A percentile compares a stretch with the other conserved stretches of the same genome.
These are phyloP conservation scores for Thyatira batis DNA, from an alignment of 2,888 invertebrate genomes.

Conservation along the genomic window DNA sequence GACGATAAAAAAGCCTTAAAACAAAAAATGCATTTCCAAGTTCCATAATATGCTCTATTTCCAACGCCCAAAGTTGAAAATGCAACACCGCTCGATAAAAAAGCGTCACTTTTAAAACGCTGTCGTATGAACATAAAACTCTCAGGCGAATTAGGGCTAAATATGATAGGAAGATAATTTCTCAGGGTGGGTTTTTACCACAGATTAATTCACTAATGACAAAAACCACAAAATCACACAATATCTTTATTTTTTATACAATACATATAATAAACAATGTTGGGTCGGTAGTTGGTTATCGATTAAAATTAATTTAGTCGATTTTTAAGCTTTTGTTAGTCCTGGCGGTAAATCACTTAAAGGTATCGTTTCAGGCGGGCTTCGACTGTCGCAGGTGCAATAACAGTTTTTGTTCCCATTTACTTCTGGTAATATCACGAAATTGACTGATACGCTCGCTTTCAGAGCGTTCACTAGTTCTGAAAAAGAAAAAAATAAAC, in stretches of 20 bases:
- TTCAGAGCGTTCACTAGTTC: constrained; percentile 53
- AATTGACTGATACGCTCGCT: constrained; percentile 45
- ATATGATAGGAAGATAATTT: too few relatives aligned
- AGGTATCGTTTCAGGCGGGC: constrained; percentile 40
- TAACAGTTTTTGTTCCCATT: constrained; percentile 50
- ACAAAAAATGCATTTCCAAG: too few relatives aligned
- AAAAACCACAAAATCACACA: not conserved
- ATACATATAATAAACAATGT: not conserved
- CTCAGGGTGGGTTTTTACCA: too few relatives aligned
- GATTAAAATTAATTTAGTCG: not conserved
- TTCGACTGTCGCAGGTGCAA: constrained; percentile 50
- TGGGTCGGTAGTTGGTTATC: not conserved
- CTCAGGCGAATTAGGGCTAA: too few relatives aligned
- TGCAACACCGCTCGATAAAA: too few relatives aligned
- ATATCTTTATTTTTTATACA: not conserved
- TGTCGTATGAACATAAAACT: not conserved
- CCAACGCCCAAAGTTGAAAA: too few relatives aligned
- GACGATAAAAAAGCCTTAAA: not conserved
- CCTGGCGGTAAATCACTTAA: constrained; percentile 25
- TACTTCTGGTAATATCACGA: constrained; percentile 49
- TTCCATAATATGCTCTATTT: too few relatives aligned
- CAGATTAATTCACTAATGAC: too few relatives aligned
- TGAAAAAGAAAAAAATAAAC: constrained; percentile 26
- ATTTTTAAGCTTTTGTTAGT: constrained; percentile 8
- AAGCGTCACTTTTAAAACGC: not conserved